Percentiles rank a stretch among this genome's conserved stretches.
Evolutionary conservation across 2,888 invertebrate genomes (phyloP).

Genomic region (Eutolmus rufibarbis): DNA sequence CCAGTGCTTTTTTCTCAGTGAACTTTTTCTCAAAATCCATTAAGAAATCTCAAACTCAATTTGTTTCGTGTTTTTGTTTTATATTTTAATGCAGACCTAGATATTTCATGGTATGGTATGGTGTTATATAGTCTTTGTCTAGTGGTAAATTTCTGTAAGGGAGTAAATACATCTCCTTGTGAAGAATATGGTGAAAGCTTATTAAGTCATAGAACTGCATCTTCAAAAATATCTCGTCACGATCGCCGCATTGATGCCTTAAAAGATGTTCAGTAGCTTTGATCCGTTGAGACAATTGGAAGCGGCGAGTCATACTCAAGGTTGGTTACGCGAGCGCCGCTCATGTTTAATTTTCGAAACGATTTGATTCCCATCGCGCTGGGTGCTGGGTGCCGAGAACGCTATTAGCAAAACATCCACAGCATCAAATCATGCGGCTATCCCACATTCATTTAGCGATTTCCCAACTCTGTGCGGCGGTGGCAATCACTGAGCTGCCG

Average conservation of each 20-base stretch:
- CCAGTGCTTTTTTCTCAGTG: no score
- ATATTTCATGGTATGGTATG: no score
- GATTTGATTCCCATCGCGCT: not conserved
- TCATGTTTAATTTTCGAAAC: conserved; percentile 23
- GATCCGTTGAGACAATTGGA: not conserved
- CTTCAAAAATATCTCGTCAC: not conserved
- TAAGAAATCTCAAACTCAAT: no score
- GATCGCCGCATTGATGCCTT: not conserved
- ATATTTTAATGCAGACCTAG: no score
- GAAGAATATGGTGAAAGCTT: not conserved
- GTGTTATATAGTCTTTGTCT: no score
- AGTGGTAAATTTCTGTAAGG: no score
- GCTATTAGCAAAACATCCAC: not conserved
- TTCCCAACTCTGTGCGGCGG: not conserved
- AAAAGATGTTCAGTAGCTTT: not conserved
- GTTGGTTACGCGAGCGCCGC: conserved; percentile 4
- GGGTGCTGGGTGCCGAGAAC: not conserved
- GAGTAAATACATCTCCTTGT: no score
- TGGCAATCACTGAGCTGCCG: not conserved
- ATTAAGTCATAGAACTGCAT: not conserved
- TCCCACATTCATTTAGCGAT: conserved; percentile 1
- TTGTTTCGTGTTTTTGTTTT: no score
- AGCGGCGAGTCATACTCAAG: not conserved
- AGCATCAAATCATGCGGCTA: conserved; percentile 17
- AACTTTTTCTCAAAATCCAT: no score